Base-by-base conservation (phyloP, 30 jellyfish, hydroid and myxozoan genomes). In the Clytia hemisphaerica region DNA sequence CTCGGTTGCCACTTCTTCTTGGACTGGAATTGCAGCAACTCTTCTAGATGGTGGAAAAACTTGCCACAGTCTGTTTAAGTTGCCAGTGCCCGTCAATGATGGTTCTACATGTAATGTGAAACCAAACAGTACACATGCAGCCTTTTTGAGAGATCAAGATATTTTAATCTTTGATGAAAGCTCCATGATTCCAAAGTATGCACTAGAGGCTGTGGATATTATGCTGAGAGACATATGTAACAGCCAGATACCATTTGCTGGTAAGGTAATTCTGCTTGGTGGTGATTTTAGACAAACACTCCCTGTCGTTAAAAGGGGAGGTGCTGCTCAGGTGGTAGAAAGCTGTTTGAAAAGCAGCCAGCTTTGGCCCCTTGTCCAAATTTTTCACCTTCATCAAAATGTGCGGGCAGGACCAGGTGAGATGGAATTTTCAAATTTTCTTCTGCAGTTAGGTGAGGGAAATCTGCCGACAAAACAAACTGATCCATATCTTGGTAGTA, bases 81-180 rank as follows among this genome's bases (percentile, higher is more conserved):
- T 6, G 31, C 26, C 24, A 9, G 58, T 4, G 59, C 26, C 12
- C 26, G 71, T 25, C 19, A 10, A 26, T 22, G 72, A 31, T 53
- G 59, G 16, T 31, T 7, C 61, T 7, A 4, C 30, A 10, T 63
- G 73, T 19, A n/a, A n/a, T n/a, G n/a, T n/a, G n/a, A n/a, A n/a
- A n/a, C n/a, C n/a, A n/a, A n/a, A n/a, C n/a, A n/a, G n/a, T n/a
- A n/a, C n/a, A n/a, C n/a, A n/a, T n/a, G n/a, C n/a, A n/a, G n/a
- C n/a, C n/a, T n/a, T n/a, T n/a, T n/a, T n/a, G n/a, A n/a, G n/a
- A n/a, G 7, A 6, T 69, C 34, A 32, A 63, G 71, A 28, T 32
- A 69, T 7, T 7, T 37, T 14, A 40, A 45, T 67, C 16, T 67
- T 76, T 76, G 80, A 67, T 26, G 80, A 67, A 45, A 76, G 76